Conservation (phyloP, 1,140 invertebrate genomes). For the Patella vulgata region DNA sequence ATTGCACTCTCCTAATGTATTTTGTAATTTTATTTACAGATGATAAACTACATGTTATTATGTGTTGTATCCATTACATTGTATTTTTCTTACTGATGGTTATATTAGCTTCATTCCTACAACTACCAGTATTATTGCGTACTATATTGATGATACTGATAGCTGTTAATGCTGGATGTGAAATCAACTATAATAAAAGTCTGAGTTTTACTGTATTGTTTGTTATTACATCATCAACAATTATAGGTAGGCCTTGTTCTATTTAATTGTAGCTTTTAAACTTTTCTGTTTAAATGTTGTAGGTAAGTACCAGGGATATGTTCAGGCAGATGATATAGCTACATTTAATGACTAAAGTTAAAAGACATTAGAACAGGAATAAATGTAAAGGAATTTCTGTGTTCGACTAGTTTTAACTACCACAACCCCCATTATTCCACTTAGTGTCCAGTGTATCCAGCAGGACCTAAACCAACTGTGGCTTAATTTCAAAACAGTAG, state of each 20-base stretch:
- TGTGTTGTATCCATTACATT: conserved; percentile 51
- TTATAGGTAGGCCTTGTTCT: conserved; percentile 35
- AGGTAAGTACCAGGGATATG: no score
- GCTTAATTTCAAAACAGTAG: no score
- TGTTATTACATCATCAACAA: conserved; percentile 36
- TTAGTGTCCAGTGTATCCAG: no score
- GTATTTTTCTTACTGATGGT: conserved; percentile 57
- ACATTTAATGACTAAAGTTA: no score
- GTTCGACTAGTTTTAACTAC: no score
- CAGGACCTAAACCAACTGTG: no score
- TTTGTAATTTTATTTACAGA: conserved; percentile 39
- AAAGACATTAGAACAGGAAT: no score
- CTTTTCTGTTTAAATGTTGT: no score
- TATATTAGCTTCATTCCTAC: conserved; percentile 48
- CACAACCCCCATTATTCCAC: no score
- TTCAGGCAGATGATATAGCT: no score
- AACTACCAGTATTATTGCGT: conserved; percentile 38
- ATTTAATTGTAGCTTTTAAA: background rate
- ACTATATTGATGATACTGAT: conserved; percentile 40
- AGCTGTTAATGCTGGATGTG: conserved; percentile 40
- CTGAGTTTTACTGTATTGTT: conserved; percentile 48
- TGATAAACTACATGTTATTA: conserved; percentile 48
- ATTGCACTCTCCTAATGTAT: background rate
- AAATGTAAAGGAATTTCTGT: no score
- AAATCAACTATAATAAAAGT: conserved; percentile 39